phyloP scores from a whole-genome alignment of 64 coral and sea anemone species.

The Actinia equina region DNA sequence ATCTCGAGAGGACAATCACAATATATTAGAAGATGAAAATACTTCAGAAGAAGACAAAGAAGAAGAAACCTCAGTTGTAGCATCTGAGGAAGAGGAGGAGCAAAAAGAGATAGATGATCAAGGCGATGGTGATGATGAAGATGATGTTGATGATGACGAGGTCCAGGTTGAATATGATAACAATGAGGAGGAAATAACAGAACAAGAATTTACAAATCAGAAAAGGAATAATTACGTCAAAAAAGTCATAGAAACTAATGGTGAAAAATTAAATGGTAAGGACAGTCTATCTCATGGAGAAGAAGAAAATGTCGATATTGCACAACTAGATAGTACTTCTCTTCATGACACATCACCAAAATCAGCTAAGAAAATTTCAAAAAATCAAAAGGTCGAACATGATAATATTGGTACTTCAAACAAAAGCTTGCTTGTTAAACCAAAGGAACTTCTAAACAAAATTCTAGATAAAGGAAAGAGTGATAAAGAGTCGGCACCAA shows the following conservation, averaged over 20 bases:
- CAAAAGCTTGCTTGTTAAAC: neutral
- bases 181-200: neutral
- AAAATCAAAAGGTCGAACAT: neutral
- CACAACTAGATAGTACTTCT: neutral
- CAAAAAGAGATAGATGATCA: neutral
- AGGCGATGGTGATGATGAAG: neutral
- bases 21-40: neutral
- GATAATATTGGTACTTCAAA: neutral
- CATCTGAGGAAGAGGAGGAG: neutral
- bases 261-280: neutral
- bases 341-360: neutral
- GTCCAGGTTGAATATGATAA: neutral
- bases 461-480: neutral
- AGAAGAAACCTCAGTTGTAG: neutral
- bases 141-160: neutral
- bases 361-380: neutral
- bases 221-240: neutral
- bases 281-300: neutral
- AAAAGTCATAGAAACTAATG: neutral
- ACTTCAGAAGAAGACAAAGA: constrained; percentile 11
- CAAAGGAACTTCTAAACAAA: neutral
- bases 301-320: neutral
- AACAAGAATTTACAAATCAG: neutral
- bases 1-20: neutral
- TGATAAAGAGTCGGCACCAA: neutral